These are phyloP conservation scores for Sula dactylatra DNA, from an alignment of 2,113 vertebrate species.

Conservation along the genomic window DNA sequence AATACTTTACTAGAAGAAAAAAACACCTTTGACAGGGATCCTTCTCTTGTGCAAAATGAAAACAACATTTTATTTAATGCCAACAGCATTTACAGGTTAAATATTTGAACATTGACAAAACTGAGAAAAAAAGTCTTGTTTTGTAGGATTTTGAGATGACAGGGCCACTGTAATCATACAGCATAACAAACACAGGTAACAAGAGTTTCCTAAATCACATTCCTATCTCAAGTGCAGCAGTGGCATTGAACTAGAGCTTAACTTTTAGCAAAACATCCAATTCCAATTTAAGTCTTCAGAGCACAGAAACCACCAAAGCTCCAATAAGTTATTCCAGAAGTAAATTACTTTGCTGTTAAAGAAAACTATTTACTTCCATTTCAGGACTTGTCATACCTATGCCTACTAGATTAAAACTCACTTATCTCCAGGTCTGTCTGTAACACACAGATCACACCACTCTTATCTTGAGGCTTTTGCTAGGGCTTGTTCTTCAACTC, in stretches of 20 bases:
- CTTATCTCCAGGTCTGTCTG: background rate
- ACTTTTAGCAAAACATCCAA: slow-evolving; percentile 7
- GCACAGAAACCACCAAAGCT: background rate
- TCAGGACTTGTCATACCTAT: background rate
- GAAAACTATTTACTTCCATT: background rate
- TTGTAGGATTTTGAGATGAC: background rate
- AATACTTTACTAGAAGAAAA: background rate
- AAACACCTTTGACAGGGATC: background rate
- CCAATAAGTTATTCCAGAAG: background rate
- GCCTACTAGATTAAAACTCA: background rate
- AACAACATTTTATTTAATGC: slow-evolving; percentile 43
- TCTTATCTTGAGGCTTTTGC: background rate
- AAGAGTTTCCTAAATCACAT: background rate
- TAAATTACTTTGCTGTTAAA: background rate
- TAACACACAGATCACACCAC: background rate
- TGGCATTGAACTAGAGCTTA: background rate
- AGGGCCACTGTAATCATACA: background rate
- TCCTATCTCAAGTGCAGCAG: background rate
- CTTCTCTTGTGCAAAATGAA: background rate
- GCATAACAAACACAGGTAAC: background rate
- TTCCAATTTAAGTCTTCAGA: background rate
- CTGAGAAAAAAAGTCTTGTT: background rate
- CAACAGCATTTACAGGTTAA: slow-evolving; percentile 39
- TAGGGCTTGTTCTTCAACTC: background rate
- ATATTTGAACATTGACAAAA: slow-evolving; percentile 6